Evolutionary conservation across 2,888 invertebrate species (phyloP).

Genomic region (Halictus ligatus): DNA sequence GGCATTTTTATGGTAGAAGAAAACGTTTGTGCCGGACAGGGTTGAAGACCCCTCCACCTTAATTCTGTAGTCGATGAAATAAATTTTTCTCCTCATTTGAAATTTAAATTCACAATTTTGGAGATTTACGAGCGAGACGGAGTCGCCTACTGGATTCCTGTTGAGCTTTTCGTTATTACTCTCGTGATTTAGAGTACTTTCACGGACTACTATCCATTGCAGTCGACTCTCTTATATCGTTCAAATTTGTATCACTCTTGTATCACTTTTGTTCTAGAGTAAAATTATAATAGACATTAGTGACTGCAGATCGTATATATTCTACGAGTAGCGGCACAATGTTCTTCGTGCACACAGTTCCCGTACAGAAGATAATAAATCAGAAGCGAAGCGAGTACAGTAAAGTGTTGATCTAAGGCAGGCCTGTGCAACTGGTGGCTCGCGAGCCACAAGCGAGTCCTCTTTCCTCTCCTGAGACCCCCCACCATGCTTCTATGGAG

Average conservation of each 20-base stretch:
- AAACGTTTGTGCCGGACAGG: not conserved
- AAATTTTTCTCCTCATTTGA: conserved; percentile 5
- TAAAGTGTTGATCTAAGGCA: no score
- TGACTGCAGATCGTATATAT: no score
- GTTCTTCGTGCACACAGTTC: not conserved
- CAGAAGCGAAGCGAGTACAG: not conserved
- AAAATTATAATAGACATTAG: not conserved
- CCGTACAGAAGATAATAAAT: not conserved
- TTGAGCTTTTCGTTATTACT: conserved; percentile 5
- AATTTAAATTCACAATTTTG: conserved; percentile 5
- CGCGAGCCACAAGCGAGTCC: no score
- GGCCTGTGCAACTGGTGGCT: no score
- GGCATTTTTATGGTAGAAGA: not conserved
- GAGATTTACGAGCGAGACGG: not conserved
- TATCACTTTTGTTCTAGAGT: no score
- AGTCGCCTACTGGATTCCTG: conserved; percentile 1
- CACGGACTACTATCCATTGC: not conserved
- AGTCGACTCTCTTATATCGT: no score
- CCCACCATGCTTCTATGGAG: no score
- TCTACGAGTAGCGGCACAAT: no score
- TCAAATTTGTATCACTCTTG: not conserved
- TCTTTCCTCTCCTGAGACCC: no score
- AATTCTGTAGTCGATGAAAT: not conserved
- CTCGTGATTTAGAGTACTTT: not conserved
- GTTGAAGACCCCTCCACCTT: not conserved